Percentiles rank a stretch among this genome's conserved stretches.
Evolutionary conservation across 2,888 invertebrate species (phyloP).

Genomic region (Dione juno): DNA sequence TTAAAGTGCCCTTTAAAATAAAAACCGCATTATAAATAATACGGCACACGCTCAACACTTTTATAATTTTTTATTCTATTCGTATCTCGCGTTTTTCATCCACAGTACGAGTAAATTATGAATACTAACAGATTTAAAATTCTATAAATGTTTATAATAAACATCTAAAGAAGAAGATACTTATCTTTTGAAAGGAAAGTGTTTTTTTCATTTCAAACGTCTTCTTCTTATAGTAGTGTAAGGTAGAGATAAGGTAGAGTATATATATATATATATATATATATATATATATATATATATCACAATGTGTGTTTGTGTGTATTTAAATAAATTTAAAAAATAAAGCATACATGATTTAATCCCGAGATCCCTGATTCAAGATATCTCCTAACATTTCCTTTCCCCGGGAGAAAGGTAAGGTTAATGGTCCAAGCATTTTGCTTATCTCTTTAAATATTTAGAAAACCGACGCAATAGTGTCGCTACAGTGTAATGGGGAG

Average conservation of each 20-base stretch:
- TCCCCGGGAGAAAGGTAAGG: slow-evolving; percentile 20
- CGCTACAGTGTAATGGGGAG: slow-evolving; percentile 9
- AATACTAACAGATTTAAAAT: slow-evolving; percentile 7
- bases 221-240: too few relatives aligned
- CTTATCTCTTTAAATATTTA: slow-evolving; percentile 27
- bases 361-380: neutral
- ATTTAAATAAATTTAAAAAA: neutral
- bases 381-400: slow-evolving; percentile 19
- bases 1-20: slow-evolving; percentile 1
- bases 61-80: slow-evolving; percentile 1
- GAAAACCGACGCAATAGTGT: slow-evolving; percentile 23
- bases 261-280: too few relatives aligned
- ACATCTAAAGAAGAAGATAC: neutral
- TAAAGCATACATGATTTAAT: slow-evolving; percentile 15
- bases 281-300: too few relatives aligned
- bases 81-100: neutral
- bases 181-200: neutral
- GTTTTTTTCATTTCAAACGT: too few relatives aligned
- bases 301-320: too few relatives aligned
- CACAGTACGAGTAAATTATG: neutral
- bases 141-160: neutral
- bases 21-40: neutral
- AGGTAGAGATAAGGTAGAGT: too few relatives aligned
- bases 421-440: slow-evolving; percentile 26
- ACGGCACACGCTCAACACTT: neutral